A percentile compares a stretch with the other conserved stretches of the same genome.
Evolutionary conservation across 1,140 invertebrate species (phyloP).

Genomic region (Agrypnia vestita): DNA sequence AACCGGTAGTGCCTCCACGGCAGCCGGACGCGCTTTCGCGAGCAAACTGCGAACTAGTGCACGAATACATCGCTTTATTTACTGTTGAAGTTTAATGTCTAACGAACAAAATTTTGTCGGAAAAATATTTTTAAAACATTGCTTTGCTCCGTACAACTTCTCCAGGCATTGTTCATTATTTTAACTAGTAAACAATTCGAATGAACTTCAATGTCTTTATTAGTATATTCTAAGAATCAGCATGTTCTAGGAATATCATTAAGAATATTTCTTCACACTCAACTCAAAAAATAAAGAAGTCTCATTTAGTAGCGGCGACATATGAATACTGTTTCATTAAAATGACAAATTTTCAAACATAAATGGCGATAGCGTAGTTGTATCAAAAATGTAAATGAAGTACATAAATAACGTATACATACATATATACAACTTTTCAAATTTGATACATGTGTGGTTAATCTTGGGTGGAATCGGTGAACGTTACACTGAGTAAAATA

Average conservation of each 20-base stretch:
- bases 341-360: too few relatives aligned
- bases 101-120: background rate
- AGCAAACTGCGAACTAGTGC: background rate
- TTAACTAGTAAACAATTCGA: background rate
- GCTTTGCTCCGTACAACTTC: background rate
- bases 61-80: background rate
- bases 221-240: too few relatives aligned
- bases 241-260: background rate
- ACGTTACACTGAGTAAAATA: too few relatives aligned
- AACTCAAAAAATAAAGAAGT: background rate
- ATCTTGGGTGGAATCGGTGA: too few relatives aligned
- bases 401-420: too few relatives aligned
- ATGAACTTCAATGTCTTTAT: background rate
- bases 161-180: background rate
- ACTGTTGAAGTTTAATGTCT: background rate
- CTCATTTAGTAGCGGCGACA: too few relatives aligned
- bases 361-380: too few relatives aligned
- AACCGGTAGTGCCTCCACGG: background rate
- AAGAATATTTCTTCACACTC: background rate
- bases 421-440: too few relatives aligned
- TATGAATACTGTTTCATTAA: too few relatives aligned
- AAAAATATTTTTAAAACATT: background rate
- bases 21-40: slow-evolving; percentile 1
- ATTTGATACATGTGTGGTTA: too few relatives aligned
- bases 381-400: too few relatives aligned